phyloP scores from a whole-genome alignment of 2,888 invertebrate species.

The Nomada ruficornis region DNA sequence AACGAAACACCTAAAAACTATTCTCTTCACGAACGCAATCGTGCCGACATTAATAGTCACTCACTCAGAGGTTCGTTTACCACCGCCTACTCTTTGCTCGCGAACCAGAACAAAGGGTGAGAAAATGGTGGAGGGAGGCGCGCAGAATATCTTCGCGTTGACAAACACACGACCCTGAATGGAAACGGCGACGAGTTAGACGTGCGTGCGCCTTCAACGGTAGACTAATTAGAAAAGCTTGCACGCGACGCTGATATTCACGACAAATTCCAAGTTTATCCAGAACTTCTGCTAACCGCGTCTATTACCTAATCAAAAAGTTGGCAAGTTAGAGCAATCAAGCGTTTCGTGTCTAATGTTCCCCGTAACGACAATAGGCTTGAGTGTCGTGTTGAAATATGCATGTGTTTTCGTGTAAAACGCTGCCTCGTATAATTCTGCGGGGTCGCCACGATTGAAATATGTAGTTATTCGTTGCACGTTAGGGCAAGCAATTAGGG shows the following conservation, averaged over 20 bases:
- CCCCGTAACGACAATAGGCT: slow-evolving; percentile 2
- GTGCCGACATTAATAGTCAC: not conserved
- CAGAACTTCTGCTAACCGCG: slow-evolving; percentile 17
- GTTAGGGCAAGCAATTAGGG: not conserved
- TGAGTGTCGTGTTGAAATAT: not conserved
- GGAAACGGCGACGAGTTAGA: not conserved
- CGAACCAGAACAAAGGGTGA: slow-evolving; percentile 27
- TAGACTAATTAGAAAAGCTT: slow-evolving; percentile 29
- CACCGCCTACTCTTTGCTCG: slow-evolving; percentile 22
- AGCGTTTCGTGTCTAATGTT: slow-evolving; percentile 5
- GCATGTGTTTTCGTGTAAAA: not conserved
- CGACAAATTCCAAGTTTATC: slow-evolving; percentile 19
- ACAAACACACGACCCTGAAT: slow-evolving; percentile 5
- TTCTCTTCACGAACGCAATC: not conserved
- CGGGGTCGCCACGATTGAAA: not conserved
- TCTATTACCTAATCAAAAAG: slow-evolving; percentile 30
- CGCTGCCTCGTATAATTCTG: not conserved
- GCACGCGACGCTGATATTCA: slow-evolving; percentile 9
- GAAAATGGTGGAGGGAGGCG: slow-evolving; percentile 18
- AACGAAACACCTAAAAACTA: too few relatives aligned
- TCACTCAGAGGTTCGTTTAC: not conserved
- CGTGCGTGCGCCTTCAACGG: not conserved
- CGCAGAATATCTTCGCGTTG: slow-evolving; percentile 33
- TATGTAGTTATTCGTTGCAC: not conserved
- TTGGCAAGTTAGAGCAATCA: slow-evolving; percentile 25